Base-by-base conservation (phyloP, 2,113 vertebrate species). In the Sylvicapra grimmia region DNA sequence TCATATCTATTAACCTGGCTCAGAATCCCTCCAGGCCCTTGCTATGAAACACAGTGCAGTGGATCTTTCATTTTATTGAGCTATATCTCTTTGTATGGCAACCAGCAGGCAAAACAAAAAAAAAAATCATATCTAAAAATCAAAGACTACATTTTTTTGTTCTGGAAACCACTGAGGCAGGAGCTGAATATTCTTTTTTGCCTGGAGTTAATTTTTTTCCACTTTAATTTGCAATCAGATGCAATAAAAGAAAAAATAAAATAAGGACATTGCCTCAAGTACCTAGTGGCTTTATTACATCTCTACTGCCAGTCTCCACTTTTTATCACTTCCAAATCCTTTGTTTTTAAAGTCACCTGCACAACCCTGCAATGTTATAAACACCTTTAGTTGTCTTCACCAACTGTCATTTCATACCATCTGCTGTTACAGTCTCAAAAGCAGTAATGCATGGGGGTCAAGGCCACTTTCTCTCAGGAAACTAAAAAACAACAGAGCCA, bases 151-250 rank as follows among this genome's bases (percentile, higher is more conserved):
- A 90, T 84, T 80, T 97, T 98, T 98, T 98, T 94, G 94, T 98
- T 98, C 98, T 98, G 96, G 97, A 98, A 99, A 98, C 96, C 97
- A 98, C 94, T 88, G 96, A 98, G 95, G 97, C 95, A 98, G 97
- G 94, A 93, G 83, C 94, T 98, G 98, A 99, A 99, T 98, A 98
- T 98, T 95, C 97, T 99, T 99, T 98, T 98, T 98, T 99, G 99
- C 99, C 98, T 97, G 96, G 95, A 99, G 99, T 99, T 99, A 98
- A 99, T 99, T 98, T 99, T 98, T 98, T 86, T 49, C 97, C 93
- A 98, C 98, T 99, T 99, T 99, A 99, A 99, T 99, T 99, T 98
- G 98, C 99, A 99, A 99, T 99, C 99, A 99, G 99, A 99, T 96
- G 98, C 97, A 98, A 99, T 99, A 99, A 99, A 99, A 96, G 53